Base-by-base conservation (phyloP, 2,797 vertebrate species). In the Pteropus rufus region DNA sequence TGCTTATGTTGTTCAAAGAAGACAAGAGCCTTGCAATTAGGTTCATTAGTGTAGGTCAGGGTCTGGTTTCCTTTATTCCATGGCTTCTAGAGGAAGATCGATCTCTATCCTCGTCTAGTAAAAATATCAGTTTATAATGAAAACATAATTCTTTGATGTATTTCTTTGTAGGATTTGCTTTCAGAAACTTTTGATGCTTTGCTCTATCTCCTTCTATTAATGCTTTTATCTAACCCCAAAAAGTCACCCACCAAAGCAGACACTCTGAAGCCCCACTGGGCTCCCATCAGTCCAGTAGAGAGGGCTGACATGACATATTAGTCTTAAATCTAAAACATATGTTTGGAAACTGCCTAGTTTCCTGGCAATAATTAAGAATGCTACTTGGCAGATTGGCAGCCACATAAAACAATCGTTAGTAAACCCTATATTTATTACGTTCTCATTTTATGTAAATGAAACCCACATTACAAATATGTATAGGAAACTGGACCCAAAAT, bases 321-420 rank as follows among this genome's bases (percentile, higher is more conserved):
- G 98, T 97, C 96, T 98, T 98, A 99, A 99, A 99, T 99, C 95
- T 94, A 98, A 99, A 99, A 98, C 98, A 99, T 96, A 98, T 99
- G 98, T 98, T 98, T 98, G 97, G 98, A 98, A 98, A 99, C 98
- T 98, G 98, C 96, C 98, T 98, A 96, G 98, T 99, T 99, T 99
- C 98, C 99, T 99, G 98, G 98, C 98, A 99, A 98, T 98, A 99
- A 99, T 99, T 98, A 98, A 98, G 98, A 98, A 98, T 98, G 98
- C 97, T 98, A 98, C 98, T 98, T 98, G 98, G 98, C 98, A 98
- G 98, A 98, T 98, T 98, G 98, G 98, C 98, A 99, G 98, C 97
- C 98, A 98, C 98, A 98, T 99, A 98, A 99, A 98, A 98, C 98
- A 98, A 98, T 98, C 97, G 64, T 98, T 98, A 98, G 98, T 97